Base-by-base conservation (phyloP, 2,888 invertebrate genomes). In the Carcina quercana region DNA sequence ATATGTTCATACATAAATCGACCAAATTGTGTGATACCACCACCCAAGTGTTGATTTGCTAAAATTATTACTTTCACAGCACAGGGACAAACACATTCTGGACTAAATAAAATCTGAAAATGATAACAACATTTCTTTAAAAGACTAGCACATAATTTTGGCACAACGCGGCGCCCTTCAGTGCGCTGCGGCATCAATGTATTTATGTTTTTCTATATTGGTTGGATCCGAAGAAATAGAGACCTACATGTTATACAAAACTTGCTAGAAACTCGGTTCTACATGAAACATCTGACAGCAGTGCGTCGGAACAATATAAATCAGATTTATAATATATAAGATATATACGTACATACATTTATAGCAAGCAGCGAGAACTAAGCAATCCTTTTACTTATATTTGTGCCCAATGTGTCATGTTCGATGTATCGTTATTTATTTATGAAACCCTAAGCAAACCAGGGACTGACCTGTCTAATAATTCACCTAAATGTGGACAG, bases 51-150 rank as follows among this genome's bases (percentile, higher is more conserved):
- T 82, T 78, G 80, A 76, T 79, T 80, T 79, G 80, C 73, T 69
- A 58, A 66, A 67, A 67, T 64, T 59, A 69, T 68, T 44, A 55
- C 41, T 70, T 69, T 79, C 82, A 82, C 79, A 82, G 80, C 80
- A 69, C 79, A 75, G 71, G 73, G 78, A 78, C 79, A 79, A 80
- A 83, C 76, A 69, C 72, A 82, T 79, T 79, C 71, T 78, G 82
- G 79, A 79, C 76, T 80, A 74, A 80, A 82, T 83, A 82, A 83
- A 83, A 83, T 83, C 75, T 83, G 82, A 79, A 80, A 78, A 78
- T 73, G 73, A 80, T 82, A 80, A 83, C 79, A 83, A 79, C 74
- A 71, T 75, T 78, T 71, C n/a, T 76, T 75, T 68, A 66, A 65
- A 69, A 75, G 83, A 83, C 83, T 83, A 83, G 83, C 68, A 82